These are phyloP conservation scores for Pelvicachromis taeniatus DNA, from an alignment of 2,113 vertebrate species.

Conservation along the genomic window DNA sequence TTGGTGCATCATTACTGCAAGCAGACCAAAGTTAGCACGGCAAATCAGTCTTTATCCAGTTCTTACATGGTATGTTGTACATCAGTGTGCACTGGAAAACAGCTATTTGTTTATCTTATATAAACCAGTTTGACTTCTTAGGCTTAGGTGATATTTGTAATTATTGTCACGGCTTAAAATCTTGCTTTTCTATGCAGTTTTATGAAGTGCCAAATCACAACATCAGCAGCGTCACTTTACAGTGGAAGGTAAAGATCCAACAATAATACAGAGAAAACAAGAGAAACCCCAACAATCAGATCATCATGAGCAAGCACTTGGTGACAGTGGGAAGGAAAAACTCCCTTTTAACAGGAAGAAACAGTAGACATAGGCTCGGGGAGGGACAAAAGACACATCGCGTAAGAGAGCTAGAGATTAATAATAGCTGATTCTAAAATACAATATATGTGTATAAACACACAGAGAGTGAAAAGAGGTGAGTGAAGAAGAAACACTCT, in stretches of 20 bases:
- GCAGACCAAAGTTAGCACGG: background rate
- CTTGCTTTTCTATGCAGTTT: background rate
- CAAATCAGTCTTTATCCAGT: background rate
- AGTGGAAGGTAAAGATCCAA: background rate
- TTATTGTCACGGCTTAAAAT: background rate
- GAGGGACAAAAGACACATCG: background rate
- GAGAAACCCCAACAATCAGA: background rate
- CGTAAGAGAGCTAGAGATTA: background rate
- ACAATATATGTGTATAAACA: background rate
- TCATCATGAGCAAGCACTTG: background rate
- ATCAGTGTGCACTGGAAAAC: background rate
- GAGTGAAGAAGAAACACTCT: background rate
- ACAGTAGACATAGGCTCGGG: background rate
- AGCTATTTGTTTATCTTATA: background rate
- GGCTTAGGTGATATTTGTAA: background rate
- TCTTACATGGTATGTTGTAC: background rate
- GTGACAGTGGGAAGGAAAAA: background rate
- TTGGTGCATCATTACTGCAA: background rate
- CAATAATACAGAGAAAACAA: background rate
- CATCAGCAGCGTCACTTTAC: background rate
- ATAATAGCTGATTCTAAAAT: background rate
- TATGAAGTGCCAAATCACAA: background rate
- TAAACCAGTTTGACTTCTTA: background rate
- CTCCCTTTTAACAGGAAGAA: background rate
- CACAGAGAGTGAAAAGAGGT: background rate